Evolutionary conservation across 2,113 vertebrate genomes (phyloP).

Genomic region (Menura novaehollandiae): DNA sequence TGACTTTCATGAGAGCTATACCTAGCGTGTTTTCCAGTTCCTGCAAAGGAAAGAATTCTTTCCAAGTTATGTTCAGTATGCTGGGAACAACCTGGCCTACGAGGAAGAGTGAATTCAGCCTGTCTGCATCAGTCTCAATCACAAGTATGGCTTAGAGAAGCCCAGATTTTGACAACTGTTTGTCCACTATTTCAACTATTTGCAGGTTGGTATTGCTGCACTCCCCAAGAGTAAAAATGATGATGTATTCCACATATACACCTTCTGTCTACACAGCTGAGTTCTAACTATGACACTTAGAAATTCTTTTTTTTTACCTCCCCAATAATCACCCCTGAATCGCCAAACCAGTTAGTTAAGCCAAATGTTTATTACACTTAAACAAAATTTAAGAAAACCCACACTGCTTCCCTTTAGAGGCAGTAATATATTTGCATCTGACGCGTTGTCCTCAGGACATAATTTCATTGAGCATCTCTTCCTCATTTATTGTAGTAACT

Average conservation of each 20-base stretch:
- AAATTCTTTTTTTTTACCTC: not conserved
- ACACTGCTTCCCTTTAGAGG: not conserved
- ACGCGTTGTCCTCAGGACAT: not conserved
- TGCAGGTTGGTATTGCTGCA: not conserved
- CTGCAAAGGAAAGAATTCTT: not conserved
- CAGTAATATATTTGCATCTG: not conserved
- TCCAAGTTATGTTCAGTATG: not conserved
- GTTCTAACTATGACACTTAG: not conserved
- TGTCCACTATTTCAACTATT: not conserved
- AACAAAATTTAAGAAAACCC: not conserved
- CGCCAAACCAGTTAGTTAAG: not conserved
- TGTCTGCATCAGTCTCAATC: not conserved
- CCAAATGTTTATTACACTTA: not conserved
- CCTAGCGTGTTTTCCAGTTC: not conserved
- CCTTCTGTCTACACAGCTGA: not conserved
- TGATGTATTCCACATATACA: rapidly evolving
- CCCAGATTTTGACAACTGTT: not conserved
- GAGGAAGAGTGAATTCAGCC: not conserved
- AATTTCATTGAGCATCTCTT: not conserved
- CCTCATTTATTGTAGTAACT: not conserved
- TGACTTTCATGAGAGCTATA: not conserved
- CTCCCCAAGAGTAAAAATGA: not conserved
- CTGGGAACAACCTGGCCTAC: not conserved
- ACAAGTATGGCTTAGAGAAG: not conserved
- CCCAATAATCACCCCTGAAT: not conserved